Conservation (phyloP, 1,140 invertebrate genomes). For the Idris sp. region DNA sequence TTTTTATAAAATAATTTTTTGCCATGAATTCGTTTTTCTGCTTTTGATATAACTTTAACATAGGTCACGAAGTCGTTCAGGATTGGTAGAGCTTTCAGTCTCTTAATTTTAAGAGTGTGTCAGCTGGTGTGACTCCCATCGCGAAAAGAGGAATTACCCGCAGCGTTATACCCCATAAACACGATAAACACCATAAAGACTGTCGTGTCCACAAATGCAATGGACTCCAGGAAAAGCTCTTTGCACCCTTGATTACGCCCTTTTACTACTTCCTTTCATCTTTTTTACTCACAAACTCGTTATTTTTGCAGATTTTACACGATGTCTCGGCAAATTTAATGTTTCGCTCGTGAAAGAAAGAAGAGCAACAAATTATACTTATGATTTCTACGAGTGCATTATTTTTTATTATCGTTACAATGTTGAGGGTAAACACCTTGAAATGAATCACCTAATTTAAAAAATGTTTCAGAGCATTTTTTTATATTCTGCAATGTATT, state of each 20-base stretch:
- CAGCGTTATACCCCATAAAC: slow-evolving; percentile 71
- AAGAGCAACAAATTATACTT: slow-evolving; percentile 51
- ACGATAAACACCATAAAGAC: slow-evolving; percentile 70
- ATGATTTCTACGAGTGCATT: slow-evolving; percentile 41
- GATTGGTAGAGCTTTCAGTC: slow-evolving; percentile 63
- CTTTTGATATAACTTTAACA: slow-evolving; percentile 25
- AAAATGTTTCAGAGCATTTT: too few relatives aligned
- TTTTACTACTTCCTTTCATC: slow-evolving; percentile 62
- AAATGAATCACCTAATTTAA: slow-evolving; percentile 39
- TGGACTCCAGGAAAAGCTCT: slow-evolving; percentile 62
- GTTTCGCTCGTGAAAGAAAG: slow-evolving; percentile 43
- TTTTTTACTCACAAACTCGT: slow-evolving; percentile 49
- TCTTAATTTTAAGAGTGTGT: slow-evolving; percentile 70
- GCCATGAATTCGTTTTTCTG: slow-evolving; percentile 15
- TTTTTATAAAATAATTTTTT: too few relatives aligned
- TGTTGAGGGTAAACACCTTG: slow-evolving; percentile 13
- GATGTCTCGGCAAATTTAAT: slow-evolving; percentile 48
- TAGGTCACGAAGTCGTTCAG: slow-evolving; percentile 61
- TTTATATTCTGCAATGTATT: too few relatives aligned
- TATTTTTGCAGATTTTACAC: slow-evolving; percentile 60
- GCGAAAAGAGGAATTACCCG: slow-evolving; percentile 64
- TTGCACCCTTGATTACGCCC: slow-evolving; percentile 63
- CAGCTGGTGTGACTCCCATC: slow-evolving; percentile 63
- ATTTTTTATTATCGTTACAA: slow-evolving; percentile 36
- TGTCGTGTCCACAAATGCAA: slow-evolving; percentile 55